A percentile compares a stretch with the other conserved stretches of the same genome.
Conservation (phyloP, 35 echinoderm and acorn worm genomes). For the Apostichopus californicus region DNA sequence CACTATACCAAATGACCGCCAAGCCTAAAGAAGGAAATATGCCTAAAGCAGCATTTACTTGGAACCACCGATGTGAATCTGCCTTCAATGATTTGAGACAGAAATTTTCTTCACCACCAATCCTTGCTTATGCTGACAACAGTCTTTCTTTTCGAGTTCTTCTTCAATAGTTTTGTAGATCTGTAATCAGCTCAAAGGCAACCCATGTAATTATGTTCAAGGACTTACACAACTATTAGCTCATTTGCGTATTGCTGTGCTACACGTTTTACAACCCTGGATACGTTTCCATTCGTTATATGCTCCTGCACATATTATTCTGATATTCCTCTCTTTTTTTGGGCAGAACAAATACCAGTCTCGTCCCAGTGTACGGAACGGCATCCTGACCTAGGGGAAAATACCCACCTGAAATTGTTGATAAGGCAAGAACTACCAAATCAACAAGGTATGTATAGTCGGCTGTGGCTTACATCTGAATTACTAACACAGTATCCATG, state of each 20-base stretch:
- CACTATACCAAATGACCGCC: conserved; percentile 24
- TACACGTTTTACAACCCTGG: too few relatives aligned
- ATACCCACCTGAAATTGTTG: background rate
- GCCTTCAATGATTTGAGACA: conserved; percentile 47
- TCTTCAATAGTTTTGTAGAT: too few relatives aligned
- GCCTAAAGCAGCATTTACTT: background rate
- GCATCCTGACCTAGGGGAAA: background rate
- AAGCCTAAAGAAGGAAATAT: background rate
- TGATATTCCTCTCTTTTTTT: background rate
- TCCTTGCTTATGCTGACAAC: conserved; percentile 67
- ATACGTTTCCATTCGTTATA: too few relatives aligned
- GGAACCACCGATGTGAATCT: conserved; percentile 48
- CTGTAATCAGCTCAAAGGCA: too few relatives aligned
- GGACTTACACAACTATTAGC: too few relatives aligned
- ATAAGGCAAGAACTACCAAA: background rate
- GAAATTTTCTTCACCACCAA: conserved; percentile 31
- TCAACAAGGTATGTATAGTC: too few relatives aligned
- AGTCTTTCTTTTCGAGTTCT: conserved; percentile 35
- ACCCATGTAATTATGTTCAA: too few relatives aligned
- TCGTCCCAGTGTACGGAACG: background rate
- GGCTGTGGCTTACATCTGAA: too few relatives aligned
- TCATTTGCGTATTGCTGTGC: too few relatives aligned
- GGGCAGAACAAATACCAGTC: background rate
- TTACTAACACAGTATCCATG: too few relatives aligned
- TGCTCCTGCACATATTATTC: too few relatives aligned